Base-by-base conservation (phyloP, 2,113 vertebrate species). In the Lampris megalopsis region DNA sequence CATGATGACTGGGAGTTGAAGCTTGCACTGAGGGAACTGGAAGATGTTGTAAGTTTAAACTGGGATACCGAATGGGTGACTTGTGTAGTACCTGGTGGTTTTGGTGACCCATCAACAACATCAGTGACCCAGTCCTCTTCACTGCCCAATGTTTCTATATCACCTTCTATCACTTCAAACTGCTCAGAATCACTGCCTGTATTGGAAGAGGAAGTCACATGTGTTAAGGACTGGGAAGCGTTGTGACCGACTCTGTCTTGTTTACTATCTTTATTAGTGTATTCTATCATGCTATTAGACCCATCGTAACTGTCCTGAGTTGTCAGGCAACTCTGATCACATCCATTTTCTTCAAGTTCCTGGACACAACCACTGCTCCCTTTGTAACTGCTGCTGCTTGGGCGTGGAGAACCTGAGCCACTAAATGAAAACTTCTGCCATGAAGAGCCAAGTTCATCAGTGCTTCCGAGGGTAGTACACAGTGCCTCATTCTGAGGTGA, bases 1-100 rank as follows among this genome's bases (percentile, higher is more conserved):
- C 96, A 96, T 6, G 95, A 93, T 0, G 93, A 94, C 3, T 89
- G 52, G 1, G 92, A 89, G 59, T 77, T 74, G 4, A 81, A 90
- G 83, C 93, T 96, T 61, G 85, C 67, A 11, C 65, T 84, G 40
- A 88, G 87, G 6, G 80, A 87, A 63, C 80, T 85, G 42, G 78
- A 84, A 41, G 82, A 68, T 3, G 81, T 81, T 63, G 6, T 52
- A 2, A 88, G 59, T 36, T 6, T 61, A 2, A 88, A 69, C 49
- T 82, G 70, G n/a, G 90, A 86, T 54, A 86, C 63, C 2, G 88
- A 85, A 0, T 68, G 73, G 0, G 48, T 3, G 6, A 8, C 72
- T 65, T 35, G 70, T 13, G 63, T 63, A 3, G 13, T 8, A 36
- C 3, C 43, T 52, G 76, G 11, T 0, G 13, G 45, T 52, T 71